Evolutionary conservation across 2,113 vertebrate species (phyloP).

Genomic region (Anoplopoma fimbria): DNA sequence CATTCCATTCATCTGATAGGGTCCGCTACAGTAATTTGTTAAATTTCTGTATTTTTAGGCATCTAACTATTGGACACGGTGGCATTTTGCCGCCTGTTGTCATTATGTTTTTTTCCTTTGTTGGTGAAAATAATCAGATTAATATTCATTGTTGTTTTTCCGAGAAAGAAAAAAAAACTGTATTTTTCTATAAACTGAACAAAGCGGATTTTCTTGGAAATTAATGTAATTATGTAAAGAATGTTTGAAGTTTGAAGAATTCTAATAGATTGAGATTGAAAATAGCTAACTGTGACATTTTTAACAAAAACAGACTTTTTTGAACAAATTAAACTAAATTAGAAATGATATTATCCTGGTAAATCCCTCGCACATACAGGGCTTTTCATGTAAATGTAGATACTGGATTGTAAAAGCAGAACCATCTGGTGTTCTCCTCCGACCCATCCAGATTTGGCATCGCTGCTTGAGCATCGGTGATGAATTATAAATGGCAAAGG

Average conservation of each 20-base stretch:
- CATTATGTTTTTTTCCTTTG: too few relatives aligned
- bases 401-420: constrained; percentile 26
- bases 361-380: not conserved
- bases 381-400: not conserved
- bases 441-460: constrained; percentile 28
- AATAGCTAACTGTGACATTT: not conserved
- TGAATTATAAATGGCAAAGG: constrained; percentile 68
- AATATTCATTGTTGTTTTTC: not conserved
- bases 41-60: too few relatives aligned
- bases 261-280: too few relatives aligned
- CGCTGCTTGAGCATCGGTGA: constrained; percentile 7
- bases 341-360: not conserved
- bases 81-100: too few relatives aligned
- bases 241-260: not conserved
- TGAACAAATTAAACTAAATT: not conserved
- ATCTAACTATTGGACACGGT: too few relatives aligned
- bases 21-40: too few relatives aligned
- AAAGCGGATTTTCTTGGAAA: not conserved
- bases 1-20: too few relatives aligned
- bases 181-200: not conserved
- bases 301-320: not conserved
- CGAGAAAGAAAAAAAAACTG: not conserved
- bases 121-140: not conserved
- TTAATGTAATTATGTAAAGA: not conserved
- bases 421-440: constrained; percentile 22